Conservation (phyloP, 2,797 vertebrate species). For the Naso thynnoides region DNA sequence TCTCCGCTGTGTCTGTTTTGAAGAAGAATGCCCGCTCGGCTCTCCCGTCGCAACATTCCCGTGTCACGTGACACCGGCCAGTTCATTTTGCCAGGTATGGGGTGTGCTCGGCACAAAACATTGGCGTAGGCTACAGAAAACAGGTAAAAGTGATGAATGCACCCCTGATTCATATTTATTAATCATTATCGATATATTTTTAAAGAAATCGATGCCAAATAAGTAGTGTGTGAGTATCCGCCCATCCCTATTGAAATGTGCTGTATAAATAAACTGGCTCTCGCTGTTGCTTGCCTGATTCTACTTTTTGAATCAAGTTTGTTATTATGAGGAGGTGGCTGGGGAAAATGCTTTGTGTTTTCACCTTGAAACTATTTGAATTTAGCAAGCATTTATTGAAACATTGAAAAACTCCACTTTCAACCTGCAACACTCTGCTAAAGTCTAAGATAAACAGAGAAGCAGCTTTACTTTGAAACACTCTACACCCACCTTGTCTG, state of each 20-base stretch:
- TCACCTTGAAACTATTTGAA: conserved; percentile 12
- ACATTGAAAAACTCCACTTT: background rate
- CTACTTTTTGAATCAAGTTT: background rate
- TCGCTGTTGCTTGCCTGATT: background rate
- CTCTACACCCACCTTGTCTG: conserved; percentile 17
- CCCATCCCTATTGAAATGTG: background rate
- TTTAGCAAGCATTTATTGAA: background rate
- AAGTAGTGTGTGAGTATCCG: no score
- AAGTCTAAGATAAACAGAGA: background rate
- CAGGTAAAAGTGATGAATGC: no score
- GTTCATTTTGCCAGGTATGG: no score
- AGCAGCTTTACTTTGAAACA: conserved; percentile 8
- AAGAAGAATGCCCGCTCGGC: no score
- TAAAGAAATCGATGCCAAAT: no score
- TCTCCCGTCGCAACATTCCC: no score
- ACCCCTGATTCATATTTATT: no score
- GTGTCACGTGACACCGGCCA: no score
- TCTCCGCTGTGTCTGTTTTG: no score
- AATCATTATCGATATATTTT: no score
- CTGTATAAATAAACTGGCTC: background rate
- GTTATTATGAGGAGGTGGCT: background rate
- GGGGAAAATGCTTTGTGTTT: conserved; percentile 12
- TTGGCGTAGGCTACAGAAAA: no score
- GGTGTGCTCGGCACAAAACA: no score
- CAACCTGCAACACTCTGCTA: background rate